A percentile compares a stretch with the other conserved stretches of the same genome.
These are phyloP conservation scores for Amniataba percoides DNA, from an alignment of 2,797 vertebrate species.

Conservation along the genomic window DNA sequence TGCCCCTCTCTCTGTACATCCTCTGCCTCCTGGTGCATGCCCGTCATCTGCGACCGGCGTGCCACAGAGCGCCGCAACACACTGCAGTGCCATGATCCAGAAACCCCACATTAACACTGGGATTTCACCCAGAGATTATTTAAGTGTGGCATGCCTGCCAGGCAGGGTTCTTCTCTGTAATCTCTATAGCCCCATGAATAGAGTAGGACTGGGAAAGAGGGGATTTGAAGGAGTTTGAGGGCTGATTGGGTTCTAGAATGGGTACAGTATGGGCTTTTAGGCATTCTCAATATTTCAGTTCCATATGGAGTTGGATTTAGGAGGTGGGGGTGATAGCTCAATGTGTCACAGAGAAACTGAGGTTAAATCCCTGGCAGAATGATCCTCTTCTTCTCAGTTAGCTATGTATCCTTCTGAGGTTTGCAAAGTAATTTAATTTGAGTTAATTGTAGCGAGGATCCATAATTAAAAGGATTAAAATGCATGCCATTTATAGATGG, in stretches of 20 bases:
- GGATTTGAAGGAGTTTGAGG: constrained; percentile 81
- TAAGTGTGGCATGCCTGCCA: constrained; percentile 84
- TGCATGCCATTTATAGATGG: constrained; percentile 85
- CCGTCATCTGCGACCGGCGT: constrained; percentile 70
- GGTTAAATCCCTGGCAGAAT: constrained; percentile 83
- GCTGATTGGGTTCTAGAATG: constrained; percentile 81
- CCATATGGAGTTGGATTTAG: constrained; percentile 81
- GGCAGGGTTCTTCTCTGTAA: constrained; percentile 82
- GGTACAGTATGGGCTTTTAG: constrained; percentile 77
- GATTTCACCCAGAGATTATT: constrained; percentile 85
- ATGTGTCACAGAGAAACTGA: constrained; percentile 77
- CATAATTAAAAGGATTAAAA: constrained; percentile 89
- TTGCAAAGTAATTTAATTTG: constrained; percentile 89
- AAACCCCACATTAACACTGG: constrained; percentile 84
- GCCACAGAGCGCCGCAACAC: constrained; percentile 65
- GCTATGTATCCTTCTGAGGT: constrained; percentile 87
- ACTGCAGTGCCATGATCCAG: constrained; percentile 79
- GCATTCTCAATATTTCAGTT: constrained; percentile 82
- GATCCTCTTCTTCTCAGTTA: constrained; percentile 76
- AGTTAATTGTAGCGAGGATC: constrained; percentile 87
- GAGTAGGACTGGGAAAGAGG: constrained; percentile 79
- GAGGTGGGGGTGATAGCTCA: constrained; percentile 76
- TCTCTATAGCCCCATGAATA: constrained; percentile 79
- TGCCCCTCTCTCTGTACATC: constrained; percentile 45
- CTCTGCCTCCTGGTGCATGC: constrained; percentile 66